phyloP scores from a whole-genome alignment of 2,888 invertebrate species.

The Tridacna crocea region DNA sequence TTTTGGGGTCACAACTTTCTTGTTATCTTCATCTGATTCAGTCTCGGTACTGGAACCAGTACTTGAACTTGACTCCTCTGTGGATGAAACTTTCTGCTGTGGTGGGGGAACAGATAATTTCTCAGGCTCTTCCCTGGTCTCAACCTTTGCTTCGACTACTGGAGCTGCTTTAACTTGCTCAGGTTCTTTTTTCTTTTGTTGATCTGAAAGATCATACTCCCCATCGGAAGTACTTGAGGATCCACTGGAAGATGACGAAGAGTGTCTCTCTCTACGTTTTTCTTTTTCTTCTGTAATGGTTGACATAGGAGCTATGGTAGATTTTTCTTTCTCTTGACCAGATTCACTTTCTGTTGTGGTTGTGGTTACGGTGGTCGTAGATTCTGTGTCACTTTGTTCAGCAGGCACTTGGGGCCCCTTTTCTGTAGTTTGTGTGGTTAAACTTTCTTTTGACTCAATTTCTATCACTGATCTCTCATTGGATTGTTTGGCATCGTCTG shows the following conservation, averaged over 20 bases:
- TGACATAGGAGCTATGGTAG: slow-evolving; percentile 25
- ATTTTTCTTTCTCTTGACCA: slow-evolving; percentile 36
- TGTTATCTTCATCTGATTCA: slow-evolving; percentile 51
- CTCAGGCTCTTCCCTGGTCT: slow-evolving; percentile 15
- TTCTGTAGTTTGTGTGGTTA: slow-evolving; percentile 15
- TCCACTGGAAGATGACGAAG: slow-evolving; percentile 20
- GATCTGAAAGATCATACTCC: slow-evolving; percentile 21
- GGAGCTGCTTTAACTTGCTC: neutral
- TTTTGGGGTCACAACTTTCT: slow-evolving; percentile 35
- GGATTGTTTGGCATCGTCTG: slow-evolving; percentile 11
- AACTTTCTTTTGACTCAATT: slow-evolving; percentile 15
- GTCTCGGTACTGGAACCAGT: slow-evolving; percentile 37
- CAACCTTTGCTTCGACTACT: slow-evolving; percentile 4
- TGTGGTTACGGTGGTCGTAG: slow-evolving; percentile 16
- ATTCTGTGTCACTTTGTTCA: slow-evolving; percentile 24
- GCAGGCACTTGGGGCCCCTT: neutral
- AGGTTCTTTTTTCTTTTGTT: slow-evolving; percentile 15
- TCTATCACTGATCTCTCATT: slow-evolving; percentile 14
- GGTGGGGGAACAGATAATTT: slow-evolving; percentile 2
- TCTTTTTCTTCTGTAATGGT: slow-evolving; percentile 33
- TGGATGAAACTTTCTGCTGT: slow-evolving; percentile 9
- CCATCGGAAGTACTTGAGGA: slow-evolving; percentile 37
- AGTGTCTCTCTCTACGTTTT: slow-evolving; percentile 25
- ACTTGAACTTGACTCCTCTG: slow-evolving; percentile 30
- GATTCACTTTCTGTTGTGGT: slow-evolving; percentile 45